Percentiles rank a stretch among this genome's conserved stretches.
Evolutionary conservation across 2,888 invertebrate genomes (phyloP).

Genomic region (Nesidiocoris tenuis): DNA sequence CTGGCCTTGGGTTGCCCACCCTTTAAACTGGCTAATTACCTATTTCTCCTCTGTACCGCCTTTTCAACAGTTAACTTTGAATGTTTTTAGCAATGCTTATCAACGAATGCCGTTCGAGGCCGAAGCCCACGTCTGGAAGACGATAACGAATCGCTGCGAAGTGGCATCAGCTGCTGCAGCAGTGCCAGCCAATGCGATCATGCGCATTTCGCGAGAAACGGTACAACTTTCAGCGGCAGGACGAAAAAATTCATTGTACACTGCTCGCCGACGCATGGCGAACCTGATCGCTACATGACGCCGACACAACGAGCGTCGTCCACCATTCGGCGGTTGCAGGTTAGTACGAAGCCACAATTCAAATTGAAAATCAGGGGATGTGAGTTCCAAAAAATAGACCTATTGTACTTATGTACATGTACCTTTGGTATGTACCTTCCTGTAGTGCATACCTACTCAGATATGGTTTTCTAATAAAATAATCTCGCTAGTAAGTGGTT

Average conservation of each 20-base stretch:
- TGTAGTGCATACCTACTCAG: too few relatives aligned
- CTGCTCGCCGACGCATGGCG: constrained; percentile 72
- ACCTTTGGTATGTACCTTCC: too few relatives aligned
- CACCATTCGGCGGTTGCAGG: constrained; percentile 71
- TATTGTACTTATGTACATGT: too few relatives aligned
- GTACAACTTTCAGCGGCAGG: constrained; percentile 68
- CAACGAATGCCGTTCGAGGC: constrained; percentile 21
- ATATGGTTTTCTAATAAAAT: too few relatives aligned
- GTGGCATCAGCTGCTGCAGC: constrained; percentile 61
- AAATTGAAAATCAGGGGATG: too few relatives aligned
- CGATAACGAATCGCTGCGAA: constrained; percentile 75
- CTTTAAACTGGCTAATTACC: too few relatives aligned
- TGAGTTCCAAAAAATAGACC: too few relatives aligned
- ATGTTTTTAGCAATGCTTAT: constrained; percentile 49
- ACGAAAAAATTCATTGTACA: constrained; percentile 80
- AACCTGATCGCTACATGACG: constrained; percentile 80
- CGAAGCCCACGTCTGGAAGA: constrained; percentile 57
- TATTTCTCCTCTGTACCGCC: too few relatives aligned
- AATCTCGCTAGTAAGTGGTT: too few relatives aligned
- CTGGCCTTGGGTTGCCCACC: too few relatives aligned
- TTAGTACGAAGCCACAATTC: too few relatives aligned
- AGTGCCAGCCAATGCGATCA: constrained; percentile 80
- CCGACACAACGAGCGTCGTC: constrained; percentile 83
- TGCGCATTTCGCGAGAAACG: constrained; percentile 65
- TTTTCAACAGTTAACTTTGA: too few relatives aligned